These are phyloP conservation scores for Beaufortia kweichowensis DNA, from an alignment of 2,113 vertebrate genomes.

Conservation along the genomic window DNA sequence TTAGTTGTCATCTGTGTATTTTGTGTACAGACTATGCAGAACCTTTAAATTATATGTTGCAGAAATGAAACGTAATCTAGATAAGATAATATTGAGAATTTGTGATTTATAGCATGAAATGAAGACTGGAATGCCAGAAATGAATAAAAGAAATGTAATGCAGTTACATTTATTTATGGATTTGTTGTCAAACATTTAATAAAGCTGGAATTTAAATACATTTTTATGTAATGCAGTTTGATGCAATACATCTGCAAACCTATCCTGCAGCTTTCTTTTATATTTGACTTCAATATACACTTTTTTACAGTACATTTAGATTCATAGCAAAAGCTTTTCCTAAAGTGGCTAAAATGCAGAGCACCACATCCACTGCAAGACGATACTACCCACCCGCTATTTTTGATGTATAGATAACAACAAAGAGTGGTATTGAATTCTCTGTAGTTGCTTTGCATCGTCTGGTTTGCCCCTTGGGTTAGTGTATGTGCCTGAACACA, in stretches of 20 bases:
- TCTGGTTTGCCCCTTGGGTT: neutral
- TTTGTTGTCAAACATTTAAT: conserved; percentile 15
- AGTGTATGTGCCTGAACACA: neutral
- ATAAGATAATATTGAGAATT: neutral
- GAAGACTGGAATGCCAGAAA: neutral
- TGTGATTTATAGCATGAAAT: conserved; percentile 2
- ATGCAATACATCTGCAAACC: no score
- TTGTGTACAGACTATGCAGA: neutral
- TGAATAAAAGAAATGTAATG: neutral
- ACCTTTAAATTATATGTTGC: neutral
- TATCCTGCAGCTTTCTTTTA: neutral
- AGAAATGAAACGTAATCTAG: neutral
- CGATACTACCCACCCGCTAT: neutral
- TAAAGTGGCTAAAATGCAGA: neutral
- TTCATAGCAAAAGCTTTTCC: neutral
- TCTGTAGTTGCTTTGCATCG: no score
- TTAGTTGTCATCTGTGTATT: neutral
- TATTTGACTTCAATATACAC: neutral
- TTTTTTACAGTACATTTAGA: neutral
- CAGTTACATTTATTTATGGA: neutral
- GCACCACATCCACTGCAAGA: no score
- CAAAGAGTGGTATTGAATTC: neutral
- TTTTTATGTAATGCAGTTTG: no score
- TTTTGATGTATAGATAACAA: neutral
- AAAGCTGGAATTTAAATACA: neutral